Base-by-base conservation (phyloP, 1,140 invertebrate genomes). In the Tetramorium parvispinum region DNA sequence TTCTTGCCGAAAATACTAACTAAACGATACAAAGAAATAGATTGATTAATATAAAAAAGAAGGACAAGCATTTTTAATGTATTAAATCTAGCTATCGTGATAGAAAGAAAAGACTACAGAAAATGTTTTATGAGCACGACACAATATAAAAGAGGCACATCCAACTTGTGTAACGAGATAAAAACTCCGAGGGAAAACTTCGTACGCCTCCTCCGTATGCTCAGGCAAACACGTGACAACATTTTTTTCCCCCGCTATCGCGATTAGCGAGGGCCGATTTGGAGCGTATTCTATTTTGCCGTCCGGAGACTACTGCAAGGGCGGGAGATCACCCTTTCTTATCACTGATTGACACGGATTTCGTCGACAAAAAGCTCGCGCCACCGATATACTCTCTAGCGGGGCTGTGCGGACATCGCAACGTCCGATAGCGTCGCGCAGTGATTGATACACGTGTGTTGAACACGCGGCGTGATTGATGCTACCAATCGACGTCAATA, bases 401-500 rank as follows among this genome's bases (percentile, higher is more conserved):
- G 40, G 68, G 59, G 40, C 11, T 13, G 70, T 10, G 55, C 63
- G 78, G 85, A 87, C 85, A 71, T 87, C 88, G 61, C 53, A 75
- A 51, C 65, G 61, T 13, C 86, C 66, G 91, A 92, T 93, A 91
- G 82, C 90, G 91, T 89, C 86, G 73, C 85, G 8, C 85, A 59
- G 92, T 94, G 94, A 94, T 94, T 94, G 94, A 94, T 94, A 94
- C 92, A 94, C 92, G 91, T 85, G 92, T 92, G 92, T 91, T 91
- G 91, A 93, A 93, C 92, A 92, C 91, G 91, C 78, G 49, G 88
- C 86, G 92, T 94, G 94, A 94, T 94, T 94, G 93, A 94, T 94
- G 93, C 90, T 92, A 93, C 93, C 94, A 94, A 94, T 94, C 92
- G 92, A 92, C 92, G 93, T 94, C 93, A 93, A 94, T 94, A 94